Evolutionary conservation across 2,113 vertebrate genomes (phyloP), one percentile per base, ranked within the genome.

Genomic region (Zapornia atra): DNA sequence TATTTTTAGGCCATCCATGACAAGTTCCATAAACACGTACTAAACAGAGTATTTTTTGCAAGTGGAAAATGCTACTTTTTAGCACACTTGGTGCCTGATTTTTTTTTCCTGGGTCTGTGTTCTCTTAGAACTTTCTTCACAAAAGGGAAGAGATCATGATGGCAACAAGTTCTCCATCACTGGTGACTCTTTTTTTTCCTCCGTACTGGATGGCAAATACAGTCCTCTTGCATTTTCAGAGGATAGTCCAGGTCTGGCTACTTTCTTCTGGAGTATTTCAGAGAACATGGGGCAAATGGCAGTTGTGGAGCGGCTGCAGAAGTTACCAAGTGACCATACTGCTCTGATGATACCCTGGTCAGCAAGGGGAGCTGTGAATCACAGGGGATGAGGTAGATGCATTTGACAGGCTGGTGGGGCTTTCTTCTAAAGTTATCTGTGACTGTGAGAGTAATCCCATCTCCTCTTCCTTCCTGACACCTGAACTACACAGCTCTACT

Each of bases 1-100:
- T 97, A 96, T 97, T 98, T 98, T 97, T 97, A 97, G 94, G 95
- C 89, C 66, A 87, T 31, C 48, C 64, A 80, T 82, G 94, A 89
- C 90, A 96, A 50, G n/a, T 68, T 82, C 86, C 90, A 94, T 95
- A 96, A 97, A 98, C 82, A 94, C 33, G 34, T 65, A 88, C 75
- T 88, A 95, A 96, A 92, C 44, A 92, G 77, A 16, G 22, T 48
- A 22, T 85, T 78, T 78, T 90, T 90, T 69, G 63, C 76, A 70
- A 88, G 31, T 60, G 53, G 64, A 71, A 68, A 63, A 50, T 26
- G 51, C 57, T 72, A 50, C 5, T 70, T 90, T 71, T 61, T 57
- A 89, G 65, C 77, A 69, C 44, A 64, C 84, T 92, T 79, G 33
- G 25, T 56, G 5, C 34, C 63, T 48, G 48, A 20, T 22, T 94